Percentiles rank a stretch among this genome's conserved stretches.
Conservation (phyloP, 1,140 invertebrate species). For the Tetragonula clypearis region DNA sequence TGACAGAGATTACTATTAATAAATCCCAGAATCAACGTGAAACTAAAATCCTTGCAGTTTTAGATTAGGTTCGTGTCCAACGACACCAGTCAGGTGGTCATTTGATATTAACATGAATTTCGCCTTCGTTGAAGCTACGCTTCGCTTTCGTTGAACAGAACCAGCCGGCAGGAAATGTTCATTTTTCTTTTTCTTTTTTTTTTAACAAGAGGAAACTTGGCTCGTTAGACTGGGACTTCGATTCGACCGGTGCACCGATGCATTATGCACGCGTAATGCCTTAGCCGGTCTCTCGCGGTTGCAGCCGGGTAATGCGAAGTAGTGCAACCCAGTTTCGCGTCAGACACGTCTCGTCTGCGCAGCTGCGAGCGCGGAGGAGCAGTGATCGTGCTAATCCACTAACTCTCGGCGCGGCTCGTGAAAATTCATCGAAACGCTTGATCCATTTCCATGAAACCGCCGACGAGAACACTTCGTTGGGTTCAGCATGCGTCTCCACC, state of each 20-base stretch:
- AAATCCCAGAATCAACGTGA: too few relatives aligned
- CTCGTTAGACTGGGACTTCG: not conserved
- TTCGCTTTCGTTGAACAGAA: not conserved
- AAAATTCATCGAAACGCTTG: slow-evolving; percentile 46
- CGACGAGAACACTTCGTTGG: not conserved
- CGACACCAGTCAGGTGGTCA: not conserved
- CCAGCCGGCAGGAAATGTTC: not conserved
- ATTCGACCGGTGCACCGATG: not conserved
- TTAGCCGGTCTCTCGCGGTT: not conserved
- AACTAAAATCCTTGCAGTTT: too few relatives aligned
- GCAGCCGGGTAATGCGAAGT: slow-evolving; percentile 59
- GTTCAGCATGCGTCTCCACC: not conserved
- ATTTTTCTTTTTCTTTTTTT: not conserved
- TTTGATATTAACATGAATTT: not conserved
- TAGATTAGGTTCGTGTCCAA: too few relatives aligned
- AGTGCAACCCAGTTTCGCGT: slow-evolving; percentile 76
- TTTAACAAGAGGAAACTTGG: slow-evolving; percentile 32
- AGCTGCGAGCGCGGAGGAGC: slow-evolving; percentile 11
- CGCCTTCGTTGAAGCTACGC: not conserved
- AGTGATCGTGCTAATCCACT: slow-evolving; percentile 29
- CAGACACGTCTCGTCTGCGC: slow-evolving; percentile 62
- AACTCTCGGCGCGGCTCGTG: slow-evolving; percentile 20
- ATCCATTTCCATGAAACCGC: slow-evolving; percentile 40
- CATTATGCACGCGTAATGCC: slow-evolving; percentile 11
- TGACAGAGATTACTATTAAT: too few relatives aligned